A percentile compares a stretch with the other conserved stretches of the same genome.
Conservation (phyloP, 2,888 invertebrate species). For the Philaethria dido region DNA sequence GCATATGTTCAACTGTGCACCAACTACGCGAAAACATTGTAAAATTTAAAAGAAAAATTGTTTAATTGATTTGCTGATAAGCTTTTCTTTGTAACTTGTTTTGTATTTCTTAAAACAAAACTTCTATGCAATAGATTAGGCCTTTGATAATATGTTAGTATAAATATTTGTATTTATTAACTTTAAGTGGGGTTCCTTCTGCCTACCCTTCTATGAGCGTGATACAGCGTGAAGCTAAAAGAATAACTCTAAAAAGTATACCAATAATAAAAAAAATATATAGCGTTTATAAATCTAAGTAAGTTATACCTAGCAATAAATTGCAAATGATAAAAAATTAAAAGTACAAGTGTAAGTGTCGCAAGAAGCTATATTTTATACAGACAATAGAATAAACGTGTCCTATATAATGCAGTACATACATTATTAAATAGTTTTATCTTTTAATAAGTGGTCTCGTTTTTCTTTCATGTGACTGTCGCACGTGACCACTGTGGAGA, state of each 20-base stretch:
- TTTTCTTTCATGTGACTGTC: slow-evolving; percentile 42
- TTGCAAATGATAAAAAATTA: slow-evolving; percentile 9
- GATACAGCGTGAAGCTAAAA: too few relatives aligned
- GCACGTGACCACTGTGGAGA: slow-evolving; percentile 7
- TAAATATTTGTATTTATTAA: background rate
- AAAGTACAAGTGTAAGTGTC: slow-evolving; percentile 17
- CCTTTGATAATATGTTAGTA: background rate
- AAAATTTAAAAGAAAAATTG: slow-evolving; percentile 22
- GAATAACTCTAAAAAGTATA: too few relatives aligned
- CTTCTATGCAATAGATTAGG: background rate
- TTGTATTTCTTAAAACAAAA: slow-evolving; percentile 1
- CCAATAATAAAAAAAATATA: background rate
- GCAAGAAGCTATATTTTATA: slow-evolving; percentile 31
- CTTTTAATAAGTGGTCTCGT: slow-evolving; percentile 51
- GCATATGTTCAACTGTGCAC: slow-evolving; percentile 1
- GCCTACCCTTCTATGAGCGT: too few relatives aligned
- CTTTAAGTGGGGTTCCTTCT: too few relatives aligned
- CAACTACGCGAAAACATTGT: background rate
- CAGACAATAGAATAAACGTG: slow-evolving; percentile 40
- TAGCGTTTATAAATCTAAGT: background rate
- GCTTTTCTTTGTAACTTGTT: background rate
- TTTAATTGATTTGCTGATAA: slow-evolving; percentile 8
- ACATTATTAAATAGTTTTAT: slow-evolving; percentile 69
- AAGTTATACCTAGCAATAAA: slow-evolving; percentile 18
- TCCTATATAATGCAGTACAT: slow-evolving; percentile 51